These are phyloP conservation scores for Dendrolimus houi DNA, from an alignment of 2,888 invertebrate species.

Conservation along the genomic window DNA sequence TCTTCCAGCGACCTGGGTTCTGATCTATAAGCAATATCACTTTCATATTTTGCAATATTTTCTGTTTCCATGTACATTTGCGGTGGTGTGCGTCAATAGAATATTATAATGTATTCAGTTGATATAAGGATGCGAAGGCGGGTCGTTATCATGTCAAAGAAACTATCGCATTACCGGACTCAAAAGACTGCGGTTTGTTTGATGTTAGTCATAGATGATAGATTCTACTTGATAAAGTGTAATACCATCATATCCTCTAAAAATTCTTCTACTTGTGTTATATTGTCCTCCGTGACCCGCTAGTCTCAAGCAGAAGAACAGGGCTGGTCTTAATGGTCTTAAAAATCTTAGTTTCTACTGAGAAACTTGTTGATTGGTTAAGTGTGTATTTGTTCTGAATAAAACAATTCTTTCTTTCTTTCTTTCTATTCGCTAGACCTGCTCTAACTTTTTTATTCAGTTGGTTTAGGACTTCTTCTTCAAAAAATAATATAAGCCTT, in stretches of 20 bases:
- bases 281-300: too few relatives aligned
- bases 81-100: slow-evolving; percentile 35
- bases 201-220: slow-evolving; percentile 45
- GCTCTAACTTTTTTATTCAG: too few relatives aligned
- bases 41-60: slow-evolving; percentile 44
- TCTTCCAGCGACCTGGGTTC: not conserved
- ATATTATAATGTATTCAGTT: slow-evolving; percentile 57
- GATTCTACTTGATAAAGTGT: slow-evolving; percentile 33
- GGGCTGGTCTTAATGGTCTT: too few relatives aligned
- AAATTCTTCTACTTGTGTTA: slow-evolving; percentile 7
- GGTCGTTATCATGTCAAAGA: slow-evolving; percentile 73
- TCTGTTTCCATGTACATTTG: slow-evolving; percentile 24
- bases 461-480: too few relatives aligned
- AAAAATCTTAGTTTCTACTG: too few relatives aligned
- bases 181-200: slow-evolving; percentile 66
- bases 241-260: slow-evolving; percentile 22
- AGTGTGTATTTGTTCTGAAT: too few relatives aligned
- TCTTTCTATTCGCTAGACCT: too few relatives aligned
- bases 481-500: too few relatives aligned
- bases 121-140: slow-evolving; percentile 45
- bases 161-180: slow-evolving; percentile 67
- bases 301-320: too few relatives aligned
- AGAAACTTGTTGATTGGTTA: too few relatives aligned
- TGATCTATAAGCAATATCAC: not conserved
- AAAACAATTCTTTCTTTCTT: too few relatives aligned